phyloP scores from a whole-genome alignment of 2,797 vertebrate genomes.

The Diplodus puntazzo region DNA sequence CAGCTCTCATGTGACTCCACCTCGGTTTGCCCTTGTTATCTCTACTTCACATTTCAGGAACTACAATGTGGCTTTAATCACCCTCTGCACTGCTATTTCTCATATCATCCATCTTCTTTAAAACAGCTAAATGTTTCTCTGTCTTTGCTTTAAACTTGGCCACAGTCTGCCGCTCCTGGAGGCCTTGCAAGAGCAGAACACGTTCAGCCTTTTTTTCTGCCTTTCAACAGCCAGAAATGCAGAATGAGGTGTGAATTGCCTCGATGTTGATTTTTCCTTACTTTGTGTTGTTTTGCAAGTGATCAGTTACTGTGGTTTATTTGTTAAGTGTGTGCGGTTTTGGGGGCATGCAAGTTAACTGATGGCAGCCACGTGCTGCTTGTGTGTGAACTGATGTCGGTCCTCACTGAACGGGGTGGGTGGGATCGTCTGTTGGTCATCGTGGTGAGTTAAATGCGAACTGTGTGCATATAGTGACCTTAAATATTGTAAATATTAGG shows the following conservation, averaged over 20 bases:
- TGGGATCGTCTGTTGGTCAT: background rate
- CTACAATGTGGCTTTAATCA: slow-evolving; percentile 53
- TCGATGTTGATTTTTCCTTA: slow-evolving; percentile 32
- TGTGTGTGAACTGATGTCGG: slow-evolving; percentile 20
- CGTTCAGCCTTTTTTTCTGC: background rate
- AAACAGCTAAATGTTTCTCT: slow-evolving; percentile 28
- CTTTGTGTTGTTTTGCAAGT: slow-evolving; percentile 36
- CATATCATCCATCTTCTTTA: slow-evolving; percentile 35
- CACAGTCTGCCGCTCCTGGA: slow-evolving; percentile 12
- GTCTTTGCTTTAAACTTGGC: slow-evolving; percentile 45
- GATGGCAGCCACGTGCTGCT: slow-evolving; percentile 25
- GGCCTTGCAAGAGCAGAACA: slow-evolving; percentile 8
- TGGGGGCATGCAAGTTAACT: slow-evolving; percentile 9
- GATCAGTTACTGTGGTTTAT: slow-evolving; percentile 39
- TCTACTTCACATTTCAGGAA: slow-evolving; percentile 20
- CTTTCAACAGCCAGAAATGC: slow-evolving; percentile 16
- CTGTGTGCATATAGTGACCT: background rate
- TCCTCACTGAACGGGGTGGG: background rate
- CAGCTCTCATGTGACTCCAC: slow-evolving; percentile 43
- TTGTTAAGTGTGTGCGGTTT: slow-evolving; percentile 46
- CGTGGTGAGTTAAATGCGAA: background rate
- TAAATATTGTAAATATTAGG: background rate
- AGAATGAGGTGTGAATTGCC: slow-evolving; percentile 43
- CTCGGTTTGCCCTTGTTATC: slow-evolving; percentile 38
- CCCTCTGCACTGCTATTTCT: slow-evolving; percentile 13